Evolutionary conservation across 1,140 invertebrate species (phyloP), one percentile per base, ranked within the genome.

Genomic region (Druon quercuslanigerum): DNA sequence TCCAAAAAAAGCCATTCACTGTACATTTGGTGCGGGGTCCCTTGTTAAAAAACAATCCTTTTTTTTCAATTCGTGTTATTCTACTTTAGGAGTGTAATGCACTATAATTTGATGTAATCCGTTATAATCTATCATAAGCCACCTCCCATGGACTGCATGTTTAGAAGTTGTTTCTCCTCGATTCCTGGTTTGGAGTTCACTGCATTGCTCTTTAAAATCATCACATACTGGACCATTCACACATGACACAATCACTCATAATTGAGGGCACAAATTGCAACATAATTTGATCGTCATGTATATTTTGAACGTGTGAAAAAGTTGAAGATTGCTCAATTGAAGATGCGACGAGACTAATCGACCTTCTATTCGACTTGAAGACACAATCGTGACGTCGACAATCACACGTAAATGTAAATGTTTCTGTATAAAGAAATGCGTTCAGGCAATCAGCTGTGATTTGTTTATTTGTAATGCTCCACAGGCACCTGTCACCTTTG

Each of bases 371-470:
- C 52, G n/a, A 54, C 9, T 17, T 16, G 6, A 54, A 16, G 52
- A 54, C n/a, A 54, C 52, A 54, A 54, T 19, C 16, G 9, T 54
- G 14, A 54, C 9, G 16, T 54, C 17, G 9, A 54, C 52, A 54
- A 54, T 54, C 52, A 17, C 16, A 17, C 9, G 9, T 46, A 54
- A 17, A 17, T 54, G n/a, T 11, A 9, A 54, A 54, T 17, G 16
- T 54, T 54, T n/a, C 1, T 19, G 52, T 54, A 14, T 12, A 40
- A 16, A 66, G 13, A 33, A 40, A 54, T 54, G n/a, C 52, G 25
- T 66, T 66, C 46, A 66, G 60, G 33, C 60, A 66, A 66, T 66
- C 40, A 16, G 11, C 25, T 33, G 25, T 66, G 60, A 66, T 66
- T 66, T 66, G 12, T 66, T 40, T 40, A 66, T 33, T 66, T 66